Base-by-base conservation (phyloP, 2,888 invertebrate species). In the Cheilosia vulpina region DNA sequence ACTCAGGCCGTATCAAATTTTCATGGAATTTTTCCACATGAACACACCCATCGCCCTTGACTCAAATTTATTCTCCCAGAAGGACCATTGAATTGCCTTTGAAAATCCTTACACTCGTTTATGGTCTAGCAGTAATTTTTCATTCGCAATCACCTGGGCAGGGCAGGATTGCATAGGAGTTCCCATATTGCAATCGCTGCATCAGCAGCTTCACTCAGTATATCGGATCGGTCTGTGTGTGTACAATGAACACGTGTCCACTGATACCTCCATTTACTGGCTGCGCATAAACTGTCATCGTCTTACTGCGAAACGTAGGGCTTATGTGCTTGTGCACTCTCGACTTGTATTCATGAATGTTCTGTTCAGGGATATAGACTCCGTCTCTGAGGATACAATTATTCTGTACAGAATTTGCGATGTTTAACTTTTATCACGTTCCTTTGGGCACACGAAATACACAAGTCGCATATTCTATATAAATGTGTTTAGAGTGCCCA, bases 401-500 rank as follows among this genome's bases (percentile, higher is more conserved):
- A 55, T 57, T 78, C 50, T 45, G 47, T 5, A 60, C n/a, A 76
- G 24, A 77, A 68, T 78, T 73, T 78, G 72, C 72, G 72, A 78
- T 78, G 72, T 68, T 78, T 78, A 83, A 78, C 78, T 78, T 83
- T 83, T 78, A 78, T 78, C 78, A 73, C 78, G 78, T 83, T 68
- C 41, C 78, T 55, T 55, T 45, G 68, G 83, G 78, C 83, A 27
- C 60, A 65, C 19, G 58, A 75, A 68, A 45, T 77, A 71, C 15
- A 24, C 21, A 13, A 2, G 24, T 2, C 11, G 9, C 4, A 11
- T 24, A 52, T 3, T 7, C 45, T 7, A 3, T 13, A 50, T 9
- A 11, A n/a, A n/a, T 4, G 21, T 19, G 21, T 27, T 52, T 24
- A 24, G 24, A 24, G 21, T 52, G 4, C n/a, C 34, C 17, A 21